Evolutionary conservation across 2,888 invertebrate species (phyloP), one percentile per base, ranked within the genome.

Genomic region (Tipula helvola): DNA sequence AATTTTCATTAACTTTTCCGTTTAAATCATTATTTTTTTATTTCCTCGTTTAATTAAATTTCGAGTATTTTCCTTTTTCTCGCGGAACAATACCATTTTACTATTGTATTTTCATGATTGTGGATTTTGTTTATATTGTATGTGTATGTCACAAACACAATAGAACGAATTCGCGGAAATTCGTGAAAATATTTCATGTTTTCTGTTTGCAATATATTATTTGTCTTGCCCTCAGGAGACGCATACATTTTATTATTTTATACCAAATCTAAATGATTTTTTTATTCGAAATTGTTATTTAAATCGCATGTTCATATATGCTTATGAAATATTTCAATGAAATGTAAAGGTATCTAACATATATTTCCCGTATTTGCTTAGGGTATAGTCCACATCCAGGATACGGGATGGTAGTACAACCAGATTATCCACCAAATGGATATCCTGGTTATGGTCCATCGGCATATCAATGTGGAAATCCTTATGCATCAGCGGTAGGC

Each of bases 381-480:
- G 97, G 96, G 88, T 97, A 97, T 90, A 96, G 96, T 91, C 97
- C 97, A 12, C 97, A 97, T 91, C 96, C 96, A 4, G 96, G 96
- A 7, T 96, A 96, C 90, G 96, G 96, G 0, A 95, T 96, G 93
- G 95, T 94, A 41, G 95, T 94, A 86, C 95, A 95, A 90, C 95
- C 96, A 52, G 97, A 97, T 91, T 97, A 97, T 92, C 95, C 96
- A 57, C 95, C 94, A 88, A 94, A 95, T 92, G 92, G 95, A 90
- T 92, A 96, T 93, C 91, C 96, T 90, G 92, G 96, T 90, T 93
- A 96, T 92, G 93, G 94, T 86, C 94, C 94, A 90, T 94, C 91
- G 90, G 95, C 92, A 87, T 94, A 94, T 91, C 92, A 92, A 87
- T 92, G 92, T 89, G 91, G 91, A 89, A 91, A 91, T 90, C 92